A percentile compares a stretch with the other conserved stretches of the same genome.
Evolutionary conservation across 2,797 vertebrate genomes (phyloP).

Genomic region (Phaenicophaeus curvirostris): DNA sequence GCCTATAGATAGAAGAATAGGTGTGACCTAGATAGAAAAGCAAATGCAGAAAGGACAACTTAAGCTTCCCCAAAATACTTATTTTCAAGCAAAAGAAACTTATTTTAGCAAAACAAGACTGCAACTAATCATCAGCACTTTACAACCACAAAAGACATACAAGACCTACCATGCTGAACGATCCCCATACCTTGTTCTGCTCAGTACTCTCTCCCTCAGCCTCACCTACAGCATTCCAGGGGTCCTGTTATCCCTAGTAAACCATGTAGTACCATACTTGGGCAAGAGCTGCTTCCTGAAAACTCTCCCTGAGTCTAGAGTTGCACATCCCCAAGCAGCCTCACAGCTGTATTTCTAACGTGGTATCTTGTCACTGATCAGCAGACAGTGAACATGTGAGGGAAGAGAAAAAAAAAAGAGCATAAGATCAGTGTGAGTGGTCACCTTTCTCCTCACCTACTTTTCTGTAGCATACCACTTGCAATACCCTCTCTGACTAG

Average conservation of each 20-base stretch:
- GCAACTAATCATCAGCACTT: background rate
- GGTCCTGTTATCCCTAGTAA: background rate
- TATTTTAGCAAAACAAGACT: background rate
- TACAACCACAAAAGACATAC: background rate
- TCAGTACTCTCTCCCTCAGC: background rate
- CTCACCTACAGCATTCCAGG: background rate
- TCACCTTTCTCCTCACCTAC: background rate
- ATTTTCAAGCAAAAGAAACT: background rate
- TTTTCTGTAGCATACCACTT: background rate
- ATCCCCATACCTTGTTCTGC: background rate
- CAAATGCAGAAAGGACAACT: background rate
- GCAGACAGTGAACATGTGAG: background rate
- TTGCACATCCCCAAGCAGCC: background rate
- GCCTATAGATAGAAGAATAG: background rate
- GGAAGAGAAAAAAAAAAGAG: background rate
- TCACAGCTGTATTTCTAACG: background rate
- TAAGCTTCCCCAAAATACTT: background rate
- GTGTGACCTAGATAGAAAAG: background rate
- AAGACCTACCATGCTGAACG: background rate
- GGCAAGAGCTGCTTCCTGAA: background rate
- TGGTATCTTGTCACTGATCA: background rate
- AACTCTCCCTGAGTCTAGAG: background rate
- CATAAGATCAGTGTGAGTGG: background rate
- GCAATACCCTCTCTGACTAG: background rate
- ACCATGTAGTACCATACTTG: background rate